Evolutionary conservation across 2,888 invertebrate genomes (phyloP), one percentile per base, ranked within the genome.

Genomic region (Silvanus unidentatus): DNA sequence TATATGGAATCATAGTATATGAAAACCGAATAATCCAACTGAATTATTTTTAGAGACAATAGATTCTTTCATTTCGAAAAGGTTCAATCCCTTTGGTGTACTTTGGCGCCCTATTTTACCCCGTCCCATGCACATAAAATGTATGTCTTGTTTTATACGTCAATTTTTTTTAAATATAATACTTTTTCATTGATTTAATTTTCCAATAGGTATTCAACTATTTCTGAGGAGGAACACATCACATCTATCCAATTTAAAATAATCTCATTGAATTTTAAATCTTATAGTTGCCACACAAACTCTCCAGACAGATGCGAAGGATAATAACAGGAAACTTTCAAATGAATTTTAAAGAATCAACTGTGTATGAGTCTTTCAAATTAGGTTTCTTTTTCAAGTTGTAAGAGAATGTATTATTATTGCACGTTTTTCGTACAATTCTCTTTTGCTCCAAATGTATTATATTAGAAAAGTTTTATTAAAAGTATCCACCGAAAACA

Each of bases 51-150:
- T 47, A 43, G 54, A 53, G 52, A 56, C 55, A 56, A 56, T 53
- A 52, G 53, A 58, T 53, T 47, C 52, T 54, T 56, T 56, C 54
- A 58, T 58, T 55, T 55, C 49, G 47, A 49, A 52, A 54, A 54
- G 58, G 54, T 54, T 48, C 44, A 38, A 42, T 54, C 58, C 52
- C 55, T 45, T 44, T 44, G 52, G 56, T 47, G 47, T 46, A 47
- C 47, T 55, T 51, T 48, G 47, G 48, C 49, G 52, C 51, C 44
- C 51, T 52, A 51, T 50, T 45, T 47, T 51, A 47, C 53, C 46
- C 22, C 22, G 22, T 8, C 22, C 22, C 22, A 8, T 22, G 22
- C 22, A 22, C 3, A 22, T 22, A 22, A 22, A 22, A 22, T 22
- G 8, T 8, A 22, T 22, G 22, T 5, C 22, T 22, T 22, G 4